Evolutionary conservation across 1,140 invertebrate genomes (phyloP), one percentile per base, ranked within the genome.

Genomic region (Drosophila orosa): DNA sequence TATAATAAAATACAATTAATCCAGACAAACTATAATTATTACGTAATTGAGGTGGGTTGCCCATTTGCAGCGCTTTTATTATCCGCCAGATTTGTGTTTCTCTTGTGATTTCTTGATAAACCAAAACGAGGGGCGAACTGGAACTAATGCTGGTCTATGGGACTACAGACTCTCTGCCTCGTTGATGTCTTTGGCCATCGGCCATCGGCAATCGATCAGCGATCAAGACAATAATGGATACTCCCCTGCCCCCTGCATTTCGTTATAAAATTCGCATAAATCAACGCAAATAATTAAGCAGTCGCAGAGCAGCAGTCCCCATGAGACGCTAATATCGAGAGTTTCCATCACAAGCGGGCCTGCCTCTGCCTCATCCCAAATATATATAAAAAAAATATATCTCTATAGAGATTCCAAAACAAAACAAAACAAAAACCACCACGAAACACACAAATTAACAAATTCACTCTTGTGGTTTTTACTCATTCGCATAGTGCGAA

Each of bases 221-320:
- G 50, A 72, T 67, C 44, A 80, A 67, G 72, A 80, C 68, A 80
- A 81, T 72, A 77, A 77, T 75, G 56, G 48, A 37, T 69, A 69
- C 66, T 31, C 55, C 73, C 62, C 33, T 54, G 50, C 50, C 31
- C 47, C 27, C 48, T 40, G 76, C 83, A 56, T 75, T 65, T 85
- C 54, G 74, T 85, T 78, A 74, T 71, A 85, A 81, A 74, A 78
- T 81, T 85, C 81, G 82, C 81, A 85, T 85, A 85, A 85, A 85
- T 85, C 81, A 85, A 85, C 74, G 54, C 82, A 81, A 78, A 80
- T 85, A 85, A 85, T 85, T 85, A 78, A 74, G 82, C 74, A 74
- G 81, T 80, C 73, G 77, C 56, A 67, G 73, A 59, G 55, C 74
- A 54, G n/a, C 50, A 48, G 47, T 76, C 71, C 44, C 66, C 72